These are phyloP conservation scores for Cladopsammia gracilis DNA, from an alignment of 64 coral and sea anemone species.

Conservation along the genomic window DNA sequence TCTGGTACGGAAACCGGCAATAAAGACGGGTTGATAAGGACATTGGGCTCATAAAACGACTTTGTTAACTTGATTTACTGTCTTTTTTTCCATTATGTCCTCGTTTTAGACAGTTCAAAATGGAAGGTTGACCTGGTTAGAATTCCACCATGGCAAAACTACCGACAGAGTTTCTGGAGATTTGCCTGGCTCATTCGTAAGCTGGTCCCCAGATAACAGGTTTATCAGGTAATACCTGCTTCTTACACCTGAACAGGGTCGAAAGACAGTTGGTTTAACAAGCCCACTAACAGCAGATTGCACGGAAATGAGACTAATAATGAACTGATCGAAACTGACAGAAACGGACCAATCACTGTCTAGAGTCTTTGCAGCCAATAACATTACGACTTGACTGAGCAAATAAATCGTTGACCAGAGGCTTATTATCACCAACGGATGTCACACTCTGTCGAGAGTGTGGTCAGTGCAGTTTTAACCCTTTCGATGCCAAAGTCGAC, in stretches of 20 bases:
- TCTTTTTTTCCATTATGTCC: background rate
- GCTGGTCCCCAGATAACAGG: conserved; percentile 52
- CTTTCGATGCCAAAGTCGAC: too few species aligned
- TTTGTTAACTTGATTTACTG: background rate
- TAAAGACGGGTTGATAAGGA: too few species aligned
- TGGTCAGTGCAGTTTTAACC: too few species aligned
- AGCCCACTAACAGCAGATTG: background rate
- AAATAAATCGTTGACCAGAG: too few species aligned
- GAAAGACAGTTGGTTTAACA: background rate
- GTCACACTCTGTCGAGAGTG: too few species aligned
- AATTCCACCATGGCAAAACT: conserved; percentile 2
- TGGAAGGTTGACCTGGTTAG: background rate
- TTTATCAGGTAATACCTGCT: conserved; percentile 26
- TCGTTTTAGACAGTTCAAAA: background rate
- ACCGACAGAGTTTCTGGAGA: conserved; percentile 54
- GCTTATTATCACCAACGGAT: too few species aligned
- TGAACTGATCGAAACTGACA: too few species aligned
- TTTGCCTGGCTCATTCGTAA: conserved; percentile 44
- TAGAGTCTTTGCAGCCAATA: too few species aligned
- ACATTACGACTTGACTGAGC: too few species aligned
- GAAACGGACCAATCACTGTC: too few species aligned
- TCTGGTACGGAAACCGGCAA: too few species aligned
- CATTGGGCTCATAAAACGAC: background rate
- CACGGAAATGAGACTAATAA: background rate
- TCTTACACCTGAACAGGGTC: background rate